Conservation (phyloP, 2,797 vertebrate genomes). For the Channallabes apus region DNA sequence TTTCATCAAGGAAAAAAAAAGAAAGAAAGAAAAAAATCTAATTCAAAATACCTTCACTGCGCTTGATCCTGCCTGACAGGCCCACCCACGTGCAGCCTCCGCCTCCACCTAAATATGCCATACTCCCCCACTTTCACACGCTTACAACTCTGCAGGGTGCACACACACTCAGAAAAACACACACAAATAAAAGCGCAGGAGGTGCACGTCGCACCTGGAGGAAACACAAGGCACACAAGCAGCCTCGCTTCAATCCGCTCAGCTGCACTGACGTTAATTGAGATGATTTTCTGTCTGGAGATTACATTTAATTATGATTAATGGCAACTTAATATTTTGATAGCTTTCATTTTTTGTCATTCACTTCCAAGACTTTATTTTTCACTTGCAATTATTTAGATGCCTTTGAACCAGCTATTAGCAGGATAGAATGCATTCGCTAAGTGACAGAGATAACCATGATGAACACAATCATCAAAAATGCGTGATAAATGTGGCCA, state of each 20-base stretch:
- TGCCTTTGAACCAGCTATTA: conserved; percentile 8
- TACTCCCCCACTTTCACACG: background rate
- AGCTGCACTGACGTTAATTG: conserved; percentile 8
- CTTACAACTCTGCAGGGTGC: conserved; percentile 13
- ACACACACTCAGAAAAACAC: conserved; percentile 30
- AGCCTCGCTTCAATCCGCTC: conserved; percentile 10
- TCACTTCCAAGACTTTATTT: background rate
- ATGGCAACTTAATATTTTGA: conserved; percentile 13
- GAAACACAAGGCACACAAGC: conserved; percentile 4
- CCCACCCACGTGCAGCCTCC: conserved; percentile 21
- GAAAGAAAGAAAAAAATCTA: background rate
- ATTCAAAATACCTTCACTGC: background rate
- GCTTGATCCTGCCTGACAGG: conserved; percentile 35
- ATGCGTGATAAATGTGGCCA: conserved; percentile 9
- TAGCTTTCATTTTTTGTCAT: background rate
- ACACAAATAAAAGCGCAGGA: conserved; percentile 29
- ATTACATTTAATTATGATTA: conserved; percentile 34
- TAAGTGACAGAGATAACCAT: background rate
- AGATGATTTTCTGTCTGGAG: conserved; percentile 10
- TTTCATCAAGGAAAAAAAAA: background rate
- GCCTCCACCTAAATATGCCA: conserved; percentile 12
- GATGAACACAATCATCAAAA: conserved; percentile 11
- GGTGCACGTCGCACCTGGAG: conserved; percentile 20
- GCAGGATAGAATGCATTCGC: background rate
- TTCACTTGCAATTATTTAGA: conserved; percentile 1